A percentile compares a stretch with the other conserved stretches of the same genome.
Conservation (phyloP, 2,888 invertebrate species). For the Troides helena region DNA sequence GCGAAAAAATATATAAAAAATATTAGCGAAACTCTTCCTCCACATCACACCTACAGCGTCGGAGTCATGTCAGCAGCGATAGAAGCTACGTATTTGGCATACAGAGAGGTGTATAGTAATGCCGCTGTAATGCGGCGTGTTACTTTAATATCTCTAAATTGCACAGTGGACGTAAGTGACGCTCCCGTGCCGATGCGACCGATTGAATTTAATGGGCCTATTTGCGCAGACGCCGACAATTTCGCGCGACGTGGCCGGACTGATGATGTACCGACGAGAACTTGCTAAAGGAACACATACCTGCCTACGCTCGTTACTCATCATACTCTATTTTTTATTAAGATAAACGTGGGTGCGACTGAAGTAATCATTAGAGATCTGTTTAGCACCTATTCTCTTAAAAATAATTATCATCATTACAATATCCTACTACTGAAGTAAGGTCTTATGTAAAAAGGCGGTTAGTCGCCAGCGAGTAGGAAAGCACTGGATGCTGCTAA, state of each 20-base stretch:
- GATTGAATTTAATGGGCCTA: conserved; percentile 74
- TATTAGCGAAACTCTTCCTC: not conserved
- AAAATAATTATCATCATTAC: too few species aligned
- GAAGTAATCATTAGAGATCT: too few species aligned
- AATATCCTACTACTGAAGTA: too few species aligned
- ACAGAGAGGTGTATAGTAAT: conserved; percentile 3
- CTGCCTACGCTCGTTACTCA: not conserved
- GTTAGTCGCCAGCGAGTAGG: too few species aligned
- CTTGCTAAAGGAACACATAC: not conserved
- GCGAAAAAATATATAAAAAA: not conserved
- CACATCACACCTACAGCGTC: not conserved
- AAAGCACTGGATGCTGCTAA: too few species aligned
- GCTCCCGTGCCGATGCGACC: conserved; percentile 61
- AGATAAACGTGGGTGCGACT: too few species aligned
- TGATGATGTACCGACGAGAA: conserved; percentile 42
- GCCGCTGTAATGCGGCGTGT: conserved; percentile 30
- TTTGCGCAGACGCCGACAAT: conserved; percentile 61
- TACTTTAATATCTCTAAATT: conserved; percentile 69
- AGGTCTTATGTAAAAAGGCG: too few species aligned
- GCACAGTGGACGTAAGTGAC: conserved; percentile 60
- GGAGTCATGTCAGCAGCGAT: conserved; percentile 3
- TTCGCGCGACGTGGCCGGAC: conserved; percentile 55
- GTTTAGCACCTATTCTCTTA: too few species aligned
- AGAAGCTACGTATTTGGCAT: conserved; percentile 27
- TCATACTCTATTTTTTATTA: too few species aligned